A percentile compares a stretch with the other conserved stretches of the same genome.
These are phyloP conservation scores for Amphiduros pacificus DNA, from an alignment of 2,888 invertebrate species.

Conservation along the genomic window DNA sequence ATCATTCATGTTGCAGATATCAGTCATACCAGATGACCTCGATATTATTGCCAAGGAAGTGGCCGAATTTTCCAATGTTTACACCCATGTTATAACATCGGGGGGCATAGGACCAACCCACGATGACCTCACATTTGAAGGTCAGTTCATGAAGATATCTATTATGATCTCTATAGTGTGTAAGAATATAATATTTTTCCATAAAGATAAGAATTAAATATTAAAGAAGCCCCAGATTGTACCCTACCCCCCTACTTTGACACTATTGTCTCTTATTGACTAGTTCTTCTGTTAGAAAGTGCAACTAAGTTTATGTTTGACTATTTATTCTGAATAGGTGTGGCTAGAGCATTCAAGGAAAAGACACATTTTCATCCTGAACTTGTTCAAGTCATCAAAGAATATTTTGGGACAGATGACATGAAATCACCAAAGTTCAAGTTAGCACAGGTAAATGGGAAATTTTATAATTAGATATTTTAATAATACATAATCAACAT, in stretches of 20 bases:
- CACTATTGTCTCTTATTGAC: neutral
- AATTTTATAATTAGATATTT: too few relatives aligned
- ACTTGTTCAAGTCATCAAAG: constrained; percentile 55
- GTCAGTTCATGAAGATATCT: constrained; percentile 44
- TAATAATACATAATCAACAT: too few relatives aligned
- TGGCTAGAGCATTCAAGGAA: constrained; percentile 62
- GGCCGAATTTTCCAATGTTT: constrained; percentile 65
- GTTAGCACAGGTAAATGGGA: constrained; percentile 55
- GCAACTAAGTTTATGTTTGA: neutral
- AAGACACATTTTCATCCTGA: constrained; percentile 55
- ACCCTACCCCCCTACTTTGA: neutral
- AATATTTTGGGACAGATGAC: constrained; percentile 54
- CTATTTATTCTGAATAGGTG: constrained; percentile 43
- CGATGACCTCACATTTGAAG: constrained; percentile 77
- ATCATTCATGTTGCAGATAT: constrained; percentile 63
- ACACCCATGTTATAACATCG: constrained; percentile 72
- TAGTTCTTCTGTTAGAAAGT: neutral
- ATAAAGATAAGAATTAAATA: neutral
- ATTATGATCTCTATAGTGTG: too few relatives aligned
- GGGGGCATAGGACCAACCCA: constrained; percentile 81
- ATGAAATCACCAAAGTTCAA: constrained; percentile 56
- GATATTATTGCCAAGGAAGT: constrained; percentile 70
- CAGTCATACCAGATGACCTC: constrained; percentile 70
- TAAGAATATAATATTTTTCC: too few relatives aligned
- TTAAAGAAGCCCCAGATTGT: neutral